Conservation (phyloP, 2,113 vertebrate species). For the Albula glossodonta region DNA sequence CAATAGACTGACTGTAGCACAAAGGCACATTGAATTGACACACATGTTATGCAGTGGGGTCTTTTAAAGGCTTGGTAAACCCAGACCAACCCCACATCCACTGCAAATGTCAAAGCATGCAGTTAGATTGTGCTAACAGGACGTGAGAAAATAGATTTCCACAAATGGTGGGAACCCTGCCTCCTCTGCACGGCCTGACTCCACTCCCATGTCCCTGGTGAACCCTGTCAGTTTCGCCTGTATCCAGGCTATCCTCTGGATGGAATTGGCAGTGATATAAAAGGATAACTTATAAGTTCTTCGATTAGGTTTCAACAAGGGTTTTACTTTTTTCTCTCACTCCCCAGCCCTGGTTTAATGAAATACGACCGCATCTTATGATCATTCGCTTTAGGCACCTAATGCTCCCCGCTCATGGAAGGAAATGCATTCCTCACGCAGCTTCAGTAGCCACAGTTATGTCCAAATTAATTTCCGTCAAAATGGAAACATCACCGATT, state of each 20-base stretch:
- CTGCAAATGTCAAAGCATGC: neutral
- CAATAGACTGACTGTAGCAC: neutral
- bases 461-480: neutral
- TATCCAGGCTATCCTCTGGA: neutral
- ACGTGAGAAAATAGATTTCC: neutral
- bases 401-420: neutral
- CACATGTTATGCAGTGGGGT: too few species aligned
- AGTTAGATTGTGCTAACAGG: neutral
- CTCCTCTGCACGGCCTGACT: neutral
- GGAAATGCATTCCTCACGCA: neutral
- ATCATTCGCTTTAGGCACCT: neutral
- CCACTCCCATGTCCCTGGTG: neutral
- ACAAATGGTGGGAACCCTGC: neutral
- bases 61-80: neutral
- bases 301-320: constrained; percentile 1
- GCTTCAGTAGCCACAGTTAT: neutral
- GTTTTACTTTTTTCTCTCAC: constrained; percentile 6
- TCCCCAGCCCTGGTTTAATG: neutral
- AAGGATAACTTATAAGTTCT: constrained; percentile 5
- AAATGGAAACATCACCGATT: neutral
- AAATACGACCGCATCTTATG: neutral
- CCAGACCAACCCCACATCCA: neutral
- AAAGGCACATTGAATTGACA: neutral
- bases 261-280: neutral
- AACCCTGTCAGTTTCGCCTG: neutral